phyloP scores from a whole-genome alignment of 2,888 invertebrate species.

The Asteroscopus sphinx region DNA sequence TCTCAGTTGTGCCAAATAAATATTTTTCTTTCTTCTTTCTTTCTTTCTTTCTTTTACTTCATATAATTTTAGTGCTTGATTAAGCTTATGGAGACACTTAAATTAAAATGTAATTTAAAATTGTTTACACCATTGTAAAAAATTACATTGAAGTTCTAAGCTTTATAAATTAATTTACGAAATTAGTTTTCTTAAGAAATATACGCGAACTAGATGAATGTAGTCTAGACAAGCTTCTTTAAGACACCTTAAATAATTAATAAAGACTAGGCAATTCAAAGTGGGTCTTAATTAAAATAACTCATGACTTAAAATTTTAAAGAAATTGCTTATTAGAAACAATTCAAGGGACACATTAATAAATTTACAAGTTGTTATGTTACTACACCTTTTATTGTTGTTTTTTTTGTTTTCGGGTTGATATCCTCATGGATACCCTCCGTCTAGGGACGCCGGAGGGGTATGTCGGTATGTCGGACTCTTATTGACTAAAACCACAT shows the following conservation, averaged over 20 bases:
- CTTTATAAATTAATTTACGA: slow-evolving; percentile 24
- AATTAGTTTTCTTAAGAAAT: slow-evolving; percentile 18
- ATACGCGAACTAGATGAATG: slow-evolving; percentile 8
- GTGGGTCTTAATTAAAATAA: neutral
- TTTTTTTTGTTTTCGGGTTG: too few species aligned
- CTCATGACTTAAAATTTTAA: neutral
- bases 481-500: too few species aligned
- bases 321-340: neutral
- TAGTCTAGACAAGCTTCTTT: slow-evolving; percentile 13
- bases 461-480: too few species aligned
- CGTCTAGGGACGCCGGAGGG: too few species aligned
- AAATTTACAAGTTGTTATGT: too few species aligned
- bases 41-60: too few species aligned
- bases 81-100: slow-evolving; percentile 2
- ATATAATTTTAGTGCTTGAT: neutral
- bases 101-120: slow-evolving; percentile 16
- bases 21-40: too few species aligned
- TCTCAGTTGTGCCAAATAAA: too few species aligned
- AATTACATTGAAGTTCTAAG: slow-evolving; percentile 15
- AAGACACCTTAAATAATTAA: slow-evolving; percentile 16
- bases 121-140: slow-evolving; percentile 7
- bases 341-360: neutral
- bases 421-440: too few species aligned
- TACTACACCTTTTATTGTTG: too few species aligned
- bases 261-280: slow-evolving; percentile 7